phyloP scores from a whole-genome alignment of 2,113 vertebrate genomes.

The Nanger granti region DNA sequence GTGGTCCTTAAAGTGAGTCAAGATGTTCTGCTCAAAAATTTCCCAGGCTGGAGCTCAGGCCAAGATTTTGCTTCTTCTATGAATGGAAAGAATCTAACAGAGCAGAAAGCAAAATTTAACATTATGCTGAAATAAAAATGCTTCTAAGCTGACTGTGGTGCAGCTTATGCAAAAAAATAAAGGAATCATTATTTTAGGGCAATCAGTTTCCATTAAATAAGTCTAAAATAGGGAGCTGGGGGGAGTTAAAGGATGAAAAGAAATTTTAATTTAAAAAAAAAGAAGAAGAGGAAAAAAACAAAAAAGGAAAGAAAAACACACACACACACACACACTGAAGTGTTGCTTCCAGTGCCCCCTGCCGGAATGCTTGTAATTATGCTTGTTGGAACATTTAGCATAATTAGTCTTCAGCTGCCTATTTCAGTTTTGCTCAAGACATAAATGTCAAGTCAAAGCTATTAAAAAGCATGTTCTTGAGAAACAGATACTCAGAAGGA shows the following conservation, averaged over 20 bases:
- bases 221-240: constrained; percentile 31
- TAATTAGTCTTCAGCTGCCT: constrained; percentile 66
- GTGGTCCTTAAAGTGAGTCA: not conserved
- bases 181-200: not conserved
- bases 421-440: constrained; percentile 61
- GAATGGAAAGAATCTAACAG: not conserved
- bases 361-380: constrained; percentile 18
- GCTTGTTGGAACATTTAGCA: constrained; percentile 51
- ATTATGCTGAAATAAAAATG: constrained; percentile 38
- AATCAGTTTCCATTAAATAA: constrained; percentile 57
- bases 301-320: not conserved
- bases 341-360: constrained; percentile 37
- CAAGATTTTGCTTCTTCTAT: not conserved
- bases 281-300: not conserved
- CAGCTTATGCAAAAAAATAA: constrained; percentile 17
- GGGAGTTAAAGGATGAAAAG: not conserved
- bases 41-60: not conserved
- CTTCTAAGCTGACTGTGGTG: constrained; percentile 10
- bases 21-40: not conserved
- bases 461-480: constrained; percentile 49
- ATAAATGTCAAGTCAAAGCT: constrained; percentile 52
- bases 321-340: not conserved
- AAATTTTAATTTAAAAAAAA: not conserved
- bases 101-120: constrained; percentile 35
- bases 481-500: constrained; percentile 12